Base-by-base conservation (phyloP, 2,113 vertebrate genomes). In the Fregetta grallaria region DNA sequence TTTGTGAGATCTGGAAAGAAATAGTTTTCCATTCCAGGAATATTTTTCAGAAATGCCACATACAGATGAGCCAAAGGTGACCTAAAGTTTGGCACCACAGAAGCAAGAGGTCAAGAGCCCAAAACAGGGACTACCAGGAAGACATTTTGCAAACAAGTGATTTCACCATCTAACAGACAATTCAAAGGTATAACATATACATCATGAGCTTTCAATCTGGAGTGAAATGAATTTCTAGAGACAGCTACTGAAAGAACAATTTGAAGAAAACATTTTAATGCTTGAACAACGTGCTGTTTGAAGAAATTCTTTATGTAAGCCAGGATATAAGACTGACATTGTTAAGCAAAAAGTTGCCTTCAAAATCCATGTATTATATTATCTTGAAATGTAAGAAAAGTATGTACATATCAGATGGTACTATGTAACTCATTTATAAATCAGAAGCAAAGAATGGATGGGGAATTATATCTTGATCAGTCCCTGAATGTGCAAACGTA, bases 291-390 rank as follows among this genome's bases (percentile, higher is more conserved):
- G 3, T 4, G 29, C 40, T 56, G 27, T 13, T 63, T 59, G 26
- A 75, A 88, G 38, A 66, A 86, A 56, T 85, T 74, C 40, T 75
- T 94, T 59, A 82, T 80, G 76, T 67, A 23, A 86, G 62, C 23
- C 72, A 38, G 52, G 42, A 19, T 61, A 59, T 23, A 22, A 59
- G 56, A 61, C 68, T 84, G 75, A 72, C 42, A 65, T 56, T 86
- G 67, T 63, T 62, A 92, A 92, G 70, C 53, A 94, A 95, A 92
- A 92, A 45, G 34, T 62, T 80, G 32, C 67, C 55, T 67, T 92
- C 83, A 84, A 81, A 96, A 80, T 63, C 53, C 21, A 34, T 42
- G 55, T 16, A 52, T 62, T 15, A 38, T 66, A 62, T 23, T 32
- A 29, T 62, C 26, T 42, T 70, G 65, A 89, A 86, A 73, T 15